phyloP scores from a whole-genome alignment of 2,888 invertebrate species.

The Willowsia nigromaculata region DNA sequence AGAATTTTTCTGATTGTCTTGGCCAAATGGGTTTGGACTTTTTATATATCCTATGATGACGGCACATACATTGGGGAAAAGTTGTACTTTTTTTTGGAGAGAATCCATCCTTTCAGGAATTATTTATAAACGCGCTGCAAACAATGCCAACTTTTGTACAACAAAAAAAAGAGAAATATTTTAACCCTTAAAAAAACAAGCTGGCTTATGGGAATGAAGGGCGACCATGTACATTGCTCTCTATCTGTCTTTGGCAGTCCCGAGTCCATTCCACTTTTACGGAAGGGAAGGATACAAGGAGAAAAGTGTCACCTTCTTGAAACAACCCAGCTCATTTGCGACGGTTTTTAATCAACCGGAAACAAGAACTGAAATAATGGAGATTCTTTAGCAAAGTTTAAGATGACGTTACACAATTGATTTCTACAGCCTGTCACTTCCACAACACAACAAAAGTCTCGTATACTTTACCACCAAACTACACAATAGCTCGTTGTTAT shows the following conservation, averaged over 20 bases:
- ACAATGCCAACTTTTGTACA: background rate
- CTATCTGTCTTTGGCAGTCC: background rate
- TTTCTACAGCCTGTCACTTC: background rate
- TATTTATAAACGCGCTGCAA: background rate
- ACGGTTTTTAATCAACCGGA: background rate
- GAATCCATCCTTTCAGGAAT: background rate
- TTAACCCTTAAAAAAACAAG: background rate
- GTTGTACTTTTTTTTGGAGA: background rate
- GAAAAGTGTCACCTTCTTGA: constrained; percentile 17
- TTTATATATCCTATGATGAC: background rate
- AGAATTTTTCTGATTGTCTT: background rate
- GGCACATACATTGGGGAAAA: background rate
- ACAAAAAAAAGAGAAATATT: background rate
- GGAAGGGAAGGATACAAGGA: background rate
- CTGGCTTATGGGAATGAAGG: background rate
- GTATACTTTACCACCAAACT: background rate
- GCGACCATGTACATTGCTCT: constrained; percentile 12
- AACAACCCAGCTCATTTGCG: background rate
- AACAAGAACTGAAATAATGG: background rate
- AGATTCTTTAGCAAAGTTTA: background rate
- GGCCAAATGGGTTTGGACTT: background rate
- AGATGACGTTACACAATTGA: background rate
- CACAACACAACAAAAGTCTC: background rate
- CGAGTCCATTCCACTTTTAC: constrained; percentile 17
- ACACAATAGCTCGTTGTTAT: background rate